Conservation (phyloP, 2,797 vertebrate species). For the Crenuchus spilurus region DNA sequence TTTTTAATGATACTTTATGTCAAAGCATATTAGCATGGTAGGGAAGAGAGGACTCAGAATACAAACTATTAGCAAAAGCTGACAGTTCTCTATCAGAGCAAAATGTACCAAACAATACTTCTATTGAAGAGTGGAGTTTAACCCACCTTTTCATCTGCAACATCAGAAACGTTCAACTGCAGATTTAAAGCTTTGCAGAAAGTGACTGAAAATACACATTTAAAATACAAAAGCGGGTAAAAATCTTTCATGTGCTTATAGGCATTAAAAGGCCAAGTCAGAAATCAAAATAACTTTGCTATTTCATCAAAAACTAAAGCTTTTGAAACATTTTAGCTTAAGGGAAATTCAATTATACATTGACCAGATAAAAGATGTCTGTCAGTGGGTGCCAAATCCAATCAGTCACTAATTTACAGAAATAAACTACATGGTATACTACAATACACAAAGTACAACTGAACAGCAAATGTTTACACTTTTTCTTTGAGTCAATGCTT, state of each 20-base stretch:
- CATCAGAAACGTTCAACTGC: background rate
- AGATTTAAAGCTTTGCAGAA: background rate
- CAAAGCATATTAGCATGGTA: conserved; percentile 41
- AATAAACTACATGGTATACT: too few species aligned
- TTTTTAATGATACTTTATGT: conserved; percentile 55
- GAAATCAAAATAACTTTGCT: background rate
- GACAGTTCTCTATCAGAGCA: background rate
- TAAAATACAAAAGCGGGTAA: too few species aligned
- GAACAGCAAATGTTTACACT: too few species aligned
- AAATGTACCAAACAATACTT: background rate
- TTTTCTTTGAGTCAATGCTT: too few species aligned
- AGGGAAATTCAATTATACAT: background rate
- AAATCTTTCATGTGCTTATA: too few species aligned
- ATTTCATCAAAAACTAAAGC: too few species aligned
- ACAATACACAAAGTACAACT: too few species aligned
- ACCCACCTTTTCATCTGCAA: background rate
- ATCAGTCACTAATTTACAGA: background rate
- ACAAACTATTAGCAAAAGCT: conserved; percentile 19
- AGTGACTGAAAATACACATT: background rate
- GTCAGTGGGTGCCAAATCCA: background rate
- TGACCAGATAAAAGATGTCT: background rate
- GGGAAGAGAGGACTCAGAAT: conserved; percentile 27
- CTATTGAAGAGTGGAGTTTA: background rate
- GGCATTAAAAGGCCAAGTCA: background rate
- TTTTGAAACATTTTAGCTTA: background rate